phyloP scores from a whole-genome alignment of 2,888 invertebrate species.

The Callosobruchus maculatus region DNA sequence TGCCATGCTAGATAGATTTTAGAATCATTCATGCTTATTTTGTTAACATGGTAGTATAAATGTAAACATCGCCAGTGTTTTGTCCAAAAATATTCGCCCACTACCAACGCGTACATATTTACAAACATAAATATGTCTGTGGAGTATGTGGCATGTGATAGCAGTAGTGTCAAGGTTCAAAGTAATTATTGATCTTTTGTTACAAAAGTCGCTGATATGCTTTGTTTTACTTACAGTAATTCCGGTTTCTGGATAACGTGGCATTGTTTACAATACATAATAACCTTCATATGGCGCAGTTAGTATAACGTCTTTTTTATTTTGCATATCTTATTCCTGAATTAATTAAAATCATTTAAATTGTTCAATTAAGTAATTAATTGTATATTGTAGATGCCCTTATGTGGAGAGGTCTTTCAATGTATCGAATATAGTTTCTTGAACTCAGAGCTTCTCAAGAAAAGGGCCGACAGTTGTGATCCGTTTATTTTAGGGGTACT shows the following conservation, averaged over 20 bases:
- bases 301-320: neutral
- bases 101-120: neutral
- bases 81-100: neutral
- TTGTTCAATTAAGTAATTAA: too few relatives aligned
- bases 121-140: neutral
- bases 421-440: too few relatives aligned
- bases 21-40: too few relatives aligned
- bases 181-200: neutral
- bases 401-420: too few relatives aligned
- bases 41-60: too few relatives aligned
- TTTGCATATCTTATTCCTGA: too few relatives aligned
- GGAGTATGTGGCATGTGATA: neutral
- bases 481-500: too few relatives aligned
- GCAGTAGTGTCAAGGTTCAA: neutral
- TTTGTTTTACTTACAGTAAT: neutral
- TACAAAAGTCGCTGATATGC: neutral
- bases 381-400: too few relatives aligned
- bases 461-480: too few relatives aligned
- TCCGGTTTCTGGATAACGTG: neutral
- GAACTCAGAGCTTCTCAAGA: too few relatives aligned
- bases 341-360: too few relatives aligned
- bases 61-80: neutral
- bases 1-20: too few relatives aligned
- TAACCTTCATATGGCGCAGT: neutral
- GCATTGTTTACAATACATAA: neutral